phyloP scores from a whole-genome alignment of 2,113 vertebrate species.

The Bostrychus sinensis region DNA sequence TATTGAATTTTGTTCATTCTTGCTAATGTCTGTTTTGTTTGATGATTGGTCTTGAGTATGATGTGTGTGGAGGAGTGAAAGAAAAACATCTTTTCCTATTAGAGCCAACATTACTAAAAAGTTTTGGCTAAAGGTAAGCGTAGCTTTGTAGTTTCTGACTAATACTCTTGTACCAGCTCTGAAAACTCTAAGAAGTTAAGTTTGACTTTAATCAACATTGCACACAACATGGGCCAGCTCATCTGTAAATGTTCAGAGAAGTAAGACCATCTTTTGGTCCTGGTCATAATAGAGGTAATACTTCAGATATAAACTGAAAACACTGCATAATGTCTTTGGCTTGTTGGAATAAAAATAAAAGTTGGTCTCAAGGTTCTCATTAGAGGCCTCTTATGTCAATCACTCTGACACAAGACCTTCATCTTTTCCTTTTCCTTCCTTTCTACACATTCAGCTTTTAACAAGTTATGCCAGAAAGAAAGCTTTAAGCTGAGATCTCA shows the following conservation, averaged over 20 bases:
- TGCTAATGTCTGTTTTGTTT: not conserved
- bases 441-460: slow-evolving; percentile 41
- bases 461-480: slow-evolving; percentile 19
- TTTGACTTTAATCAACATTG: slow-evolving; percentile 64
- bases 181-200: slow-evolving; percentile 56
- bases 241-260: slow-evolving; percentile 58
- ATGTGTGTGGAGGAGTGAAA: slow-evolving; percentile 12
- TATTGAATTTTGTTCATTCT: not conserved
- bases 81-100: slow-evolving; percentile 27
- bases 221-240: slow-evolving; percentile 46
- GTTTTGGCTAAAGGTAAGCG: slow-evolving; percentile 44
- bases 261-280: slow-evolving; percentile 66
- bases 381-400: slow-evolving; percentile 59
- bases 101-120: slow-evolving; percentile 49
- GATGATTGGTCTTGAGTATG: slow-evolving; percentile 21
- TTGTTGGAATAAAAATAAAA: slow-evolving; percentile 58
- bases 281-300: slow-evolving; percentile 58
- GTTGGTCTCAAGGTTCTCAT: slow-evolving; percentile 55
- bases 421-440: slow-evolving; percentile 39
- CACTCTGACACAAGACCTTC: slow-evolving; percentile 66
- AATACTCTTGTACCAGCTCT: slow-evolving; percentile 52
- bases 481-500: slow-evolving; percentile 2
- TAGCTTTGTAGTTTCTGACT: slow-evolving; percentile 52
- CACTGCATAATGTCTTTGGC: slow-evolving; percentile 61
- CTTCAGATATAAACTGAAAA: slow-evolving; percentile 65